A percentile compares a stretch with the other conserved stretches of the same genome.
Conservation (phyloP, 1,140 invertebrate species). For the Pemphigus obesinymphae region DNA sequence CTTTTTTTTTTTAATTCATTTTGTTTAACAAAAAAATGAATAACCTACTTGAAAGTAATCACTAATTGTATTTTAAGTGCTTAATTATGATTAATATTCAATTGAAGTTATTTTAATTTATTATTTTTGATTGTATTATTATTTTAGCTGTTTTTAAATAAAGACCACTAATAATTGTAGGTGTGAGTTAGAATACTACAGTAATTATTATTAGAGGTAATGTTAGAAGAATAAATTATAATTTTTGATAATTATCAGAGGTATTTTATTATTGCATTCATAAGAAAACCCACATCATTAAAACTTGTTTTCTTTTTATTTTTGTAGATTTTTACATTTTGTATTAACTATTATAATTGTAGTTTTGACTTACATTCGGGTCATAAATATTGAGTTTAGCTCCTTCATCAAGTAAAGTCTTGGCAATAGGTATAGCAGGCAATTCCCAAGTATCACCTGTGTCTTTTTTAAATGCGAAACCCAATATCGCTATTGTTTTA, state of each 20-base stretch:
- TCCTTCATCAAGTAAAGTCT: slow-evolving; percentile 91
- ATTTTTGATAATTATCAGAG: no score
- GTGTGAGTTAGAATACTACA: no score
- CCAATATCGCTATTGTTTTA: slow-evolving; percentile 91
- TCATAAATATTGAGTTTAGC: slow-evolving; percentile 94
- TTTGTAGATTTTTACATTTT: not conserved
- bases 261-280: not conserved
- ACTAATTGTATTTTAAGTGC: no score
- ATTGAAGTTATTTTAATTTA: no score
- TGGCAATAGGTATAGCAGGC: slow-evolving; percentile 88
- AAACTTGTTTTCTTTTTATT: not conserved
- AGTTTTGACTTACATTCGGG: slow-evolving; percentile 70
- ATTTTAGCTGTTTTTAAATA: no score
- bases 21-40: no score
- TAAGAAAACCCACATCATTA: not conserved
- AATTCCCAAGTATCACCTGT: slow-evolving; percentile 97
- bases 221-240: not conserved
- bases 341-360: not conserved
- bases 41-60: no score
- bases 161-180: not conserved
- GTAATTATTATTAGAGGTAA: not conserved
- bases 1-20: no score
- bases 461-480: slow-evolving; percentile 99
- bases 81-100: no score
- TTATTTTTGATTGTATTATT: no score